These are phyloP conservation scores for Platalea minor DNA, from an alignment of 2,797 vertebrate species.

Conservation along the genomic window DNA sequence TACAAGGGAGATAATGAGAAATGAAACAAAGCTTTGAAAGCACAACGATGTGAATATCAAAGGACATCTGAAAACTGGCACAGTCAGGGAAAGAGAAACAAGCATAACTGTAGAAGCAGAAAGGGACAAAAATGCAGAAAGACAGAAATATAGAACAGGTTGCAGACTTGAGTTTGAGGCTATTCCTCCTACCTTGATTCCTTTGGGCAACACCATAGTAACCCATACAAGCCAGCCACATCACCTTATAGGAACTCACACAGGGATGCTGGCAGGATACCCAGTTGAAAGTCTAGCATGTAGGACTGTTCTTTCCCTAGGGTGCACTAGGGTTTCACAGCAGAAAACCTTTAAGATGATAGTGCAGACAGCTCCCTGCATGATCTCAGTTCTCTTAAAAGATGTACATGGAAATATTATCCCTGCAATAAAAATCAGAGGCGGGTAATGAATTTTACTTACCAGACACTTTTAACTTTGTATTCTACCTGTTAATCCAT, in stretches of 20 bases:
- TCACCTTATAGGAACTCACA: background rate
- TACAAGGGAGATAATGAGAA: background rate
- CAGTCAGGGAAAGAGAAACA: background rate
- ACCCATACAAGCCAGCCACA: background rate
- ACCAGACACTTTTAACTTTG: background rate
- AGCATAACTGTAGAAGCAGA: background rate
- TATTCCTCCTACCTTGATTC: background rate
- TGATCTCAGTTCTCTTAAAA: background rate
- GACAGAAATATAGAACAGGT: background rate
- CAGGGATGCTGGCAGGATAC: background rate
- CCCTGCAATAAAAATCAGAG: background rate
- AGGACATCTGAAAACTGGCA: background rate
- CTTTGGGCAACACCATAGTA: background rate
- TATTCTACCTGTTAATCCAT: background rate
- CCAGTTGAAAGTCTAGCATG: rapidly evolving
- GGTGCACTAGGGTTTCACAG: background rate
- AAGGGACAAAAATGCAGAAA: background rate
- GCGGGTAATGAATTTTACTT: background rate
- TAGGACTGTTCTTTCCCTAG: background rate
- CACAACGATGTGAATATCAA: background rate
- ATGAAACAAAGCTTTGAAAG: background rate
- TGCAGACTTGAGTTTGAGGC: background rate
- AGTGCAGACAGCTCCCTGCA: background rate
- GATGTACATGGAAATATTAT: background rate
- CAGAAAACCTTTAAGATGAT: background rate